Evolutionary conservation across 2,888 invertebrate genomes (phyloP).

Genomic region (Trichopria drosophilae): DNA sequence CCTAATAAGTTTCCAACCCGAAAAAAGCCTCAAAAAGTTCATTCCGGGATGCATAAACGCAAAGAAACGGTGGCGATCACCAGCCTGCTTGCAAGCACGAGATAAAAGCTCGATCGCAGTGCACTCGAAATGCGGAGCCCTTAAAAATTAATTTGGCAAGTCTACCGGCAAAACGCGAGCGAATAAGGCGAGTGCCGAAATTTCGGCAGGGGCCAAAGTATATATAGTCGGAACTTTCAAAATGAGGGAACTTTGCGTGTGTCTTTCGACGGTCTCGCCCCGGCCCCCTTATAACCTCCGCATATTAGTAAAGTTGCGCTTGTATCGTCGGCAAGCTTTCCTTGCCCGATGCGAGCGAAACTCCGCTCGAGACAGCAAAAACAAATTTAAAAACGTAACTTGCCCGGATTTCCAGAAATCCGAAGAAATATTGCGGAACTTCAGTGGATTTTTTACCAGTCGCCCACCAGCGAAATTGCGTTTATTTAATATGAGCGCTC

Average conservation of each 20-base stretch:
- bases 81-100: too few relatives aligned
- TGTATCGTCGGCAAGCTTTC: constrained; percentile 37
- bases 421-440: too few relatives aligned
- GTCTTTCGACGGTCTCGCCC: constrained; percentile 51
- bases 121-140: constrained; percentile 27
- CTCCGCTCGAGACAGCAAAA: too few relatives aligned
- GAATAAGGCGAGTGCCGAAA: neutral
- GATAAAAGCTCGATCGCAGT: neutral
- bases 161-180: constrained; percentile 37
- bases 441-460: too few relatives aligned
- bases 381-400: too few relatives aligned
- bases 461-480: too few relatives aligned
- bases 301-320: constrained; percentile 56
- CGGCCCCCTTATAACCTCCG: constrained; percentile 38
- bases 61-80: constrained; percentile 24
- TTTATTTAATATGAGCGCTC: too few relatives aligned
- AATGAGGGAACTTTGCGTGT: constrained; percentile 58
- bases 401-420: too few relatives aligned
- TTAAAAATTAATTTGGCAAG: constrained; percentile 54
- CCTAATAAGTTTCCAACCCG: too few relatives aligned
- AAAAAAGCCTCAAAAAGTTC: too few relatives aligned
- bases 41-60: too few relatives aligned
- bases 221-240: constrained; percentile 45
- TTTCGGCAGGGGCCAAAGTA: neutral
- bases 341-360: constrained; percentile 3